phyloP scores from a whole-genome alignment of 2,113 vertebrate genomes.

The Brachyhypopomus occidentalis region DNA sequence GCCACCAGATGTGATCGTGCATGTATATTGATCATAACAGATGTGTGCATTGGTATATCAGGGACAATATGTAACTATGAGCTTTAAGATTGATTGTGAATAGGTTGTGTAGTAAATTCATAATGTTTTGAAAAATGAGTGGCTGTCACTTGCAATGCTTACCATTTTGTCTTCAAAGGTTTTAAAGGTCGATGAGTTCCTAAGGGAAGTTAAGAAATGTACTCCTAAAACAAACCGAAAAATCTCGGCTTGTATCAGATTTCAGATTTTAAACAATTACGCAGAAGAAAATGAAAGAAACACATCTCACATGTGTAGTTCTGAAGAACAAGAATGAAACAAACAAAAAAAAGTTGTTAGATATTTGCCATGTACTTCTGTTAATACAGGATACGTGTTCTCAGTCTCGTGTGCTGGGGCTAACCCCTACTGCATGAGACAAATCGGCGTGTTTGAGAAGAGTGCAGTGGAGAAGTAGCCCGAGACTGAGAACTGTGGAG shows the following conservation, averaged over 20 bases:
- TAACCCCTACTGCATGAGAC: neutral
- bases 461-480: neutral
- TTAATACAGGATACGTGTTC: too few species aligned
- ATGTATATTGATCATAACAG: neutral
- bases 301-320: too few species aligned
- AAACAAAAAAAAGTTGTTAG: neutral
- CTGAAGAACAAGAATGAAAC: neutral
- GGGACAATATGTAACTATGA: too few species aligned
- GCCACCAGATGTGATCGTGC: neutral
- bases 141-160: constrained; percentile 75
- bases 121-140: neutral
- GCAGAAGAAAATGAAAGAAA: neutral
- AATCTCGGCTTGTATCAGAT: neutral
- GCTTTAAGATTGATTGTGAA: too few species aligned
- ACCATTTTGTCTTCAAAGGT: constrained; percentile 90
- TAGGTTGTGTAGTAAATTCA: neutral
- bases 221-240: neutral
- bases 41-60: too few species aligned
- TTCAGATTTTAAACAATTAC: neutral
- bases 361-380: too few species aligned
- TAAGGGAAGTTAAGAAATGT: constrained; percentile 61
- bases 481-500: too few species aligned
- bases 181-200: constrained; percentile 93
- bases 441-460: neutral
- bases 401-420: too few species aligned